These are phyloP conservation scores for Austrolebias charrua DNA, from an alignment of 2,797 vertebrate species.

Conservation along the genomic window DNA sequence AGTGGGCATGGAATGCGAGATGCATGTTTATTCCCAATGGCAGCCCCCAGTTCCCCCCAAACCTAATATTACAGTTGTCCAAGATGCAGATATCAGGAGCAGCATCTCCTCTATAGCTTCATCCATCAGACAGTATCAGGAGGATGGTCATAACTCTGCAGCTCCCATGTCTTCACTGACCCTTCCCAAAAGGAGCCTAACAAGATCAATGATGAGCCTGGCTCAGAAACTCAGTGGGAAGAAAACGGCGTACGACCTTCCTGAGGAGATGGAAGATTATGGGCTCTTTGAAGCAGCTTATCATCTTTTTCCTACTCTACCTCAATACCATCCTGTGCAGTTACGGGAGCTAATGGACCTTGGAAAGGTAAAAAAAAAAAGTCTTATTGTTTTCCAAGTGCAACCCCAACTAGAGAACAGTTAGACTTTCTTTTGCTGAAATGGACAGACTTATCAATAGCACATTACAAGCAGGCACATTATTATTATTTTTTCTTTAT, in stretches of 20 bases:
- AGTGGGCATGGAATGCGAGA: conserved; percentile 99
- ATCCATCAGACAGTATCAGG: conserved; percentile 85
- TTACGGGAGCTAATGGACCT: conserved; percentile 97
- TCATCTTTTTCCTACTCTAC: conserved; percentile 90
- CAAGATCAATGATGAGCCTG: conserved; percentile 94
- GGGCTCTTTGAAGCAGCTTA: conserved; percentile 98
- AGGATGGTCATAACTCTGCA: conserved; percentile 69
- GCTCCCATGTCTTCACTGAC: conserved; percentile 47
- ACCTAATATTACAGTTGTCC: conserved; percentile 48
- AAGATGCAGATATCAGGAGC: conserved; percentile 81
- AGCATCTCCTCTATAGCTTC: conserved; percentile 85
- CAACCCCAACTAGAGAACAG: not conserved
- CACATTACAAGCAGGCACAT: not conserved
- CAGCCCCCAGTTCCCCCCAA: conserved; percentile 84
- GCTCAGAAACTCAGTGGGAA: conserved; percentile 97
- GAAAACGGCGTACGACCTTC: conserved; percentile 86
- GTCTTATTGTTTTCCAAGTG: not conserved
- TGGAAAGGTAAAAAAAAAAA: conserved; percentile 79
- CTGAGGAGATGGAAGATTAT: conserved; percentile 91
- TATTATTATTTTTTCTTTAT: no score
- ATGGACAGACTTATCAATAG: not conserved
- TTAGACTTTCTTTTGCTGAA: not conserved
- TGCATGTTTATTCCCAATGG: conserved; percentile 99
- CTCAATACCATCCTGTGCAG: conserved; percentile 97
- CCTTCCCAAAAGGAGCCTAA: conserved; percentile 85